Evolutionary conservation across 2,113 vertebrate species (phyloP).

Genomic region (Lepus timidus): DNA sequence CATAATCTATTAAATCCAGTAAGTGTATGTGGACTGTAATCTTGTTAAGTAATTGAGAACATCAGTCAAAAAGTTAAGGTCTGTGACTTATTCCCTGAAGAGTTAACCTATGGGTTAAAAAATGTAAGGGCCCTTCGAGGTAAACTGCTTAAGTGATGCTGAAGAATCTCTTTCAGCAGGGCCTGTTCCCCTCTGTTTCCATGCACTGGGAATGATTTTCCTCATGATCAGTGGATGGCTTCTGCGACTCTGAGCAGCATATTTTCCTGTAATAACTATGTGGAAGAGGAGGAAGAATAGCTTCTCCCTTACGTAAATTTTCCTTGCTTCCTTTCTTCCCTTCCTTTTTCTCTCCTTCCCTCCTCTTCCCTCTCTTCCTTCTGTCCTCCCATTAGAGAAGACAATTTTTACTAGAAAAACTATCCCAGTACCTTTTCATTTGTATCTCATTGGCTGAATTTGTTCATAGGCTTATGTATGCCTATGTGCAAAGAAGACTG

Average conservation of each 20-base stretch:
- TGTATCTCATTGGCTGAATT: background rate
- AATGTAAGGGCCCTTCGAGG: background rate
- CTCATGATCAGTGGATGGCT: constrained; percentile 2
- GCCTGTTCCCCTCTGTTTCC: constrained; percentile 3
- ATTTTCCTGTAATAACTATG: background rate
- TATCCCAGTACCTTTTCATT: constrained; percentile 19
- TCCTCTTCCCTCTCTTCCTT: background rate
- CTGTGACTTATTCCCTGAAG: constrained; percentile 42
- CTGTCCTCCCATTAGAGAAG: background rate
- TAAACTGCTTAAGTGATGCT: constrained; percentile 22
- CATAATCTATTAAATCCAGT: background rate
- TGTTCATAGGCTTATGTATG: background rate
- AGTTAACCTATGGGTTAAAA: constrained; percentile 48
- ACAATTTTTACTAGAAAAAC: constrained; percentile 49
- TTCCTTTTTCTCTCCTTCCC: no score
- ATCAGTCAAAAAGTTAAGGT: constrained; percentile 54
- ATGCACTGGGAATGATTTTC: background rate
- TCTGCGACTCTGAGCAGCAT: background rate
- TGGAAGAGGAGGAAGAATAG: background rate
- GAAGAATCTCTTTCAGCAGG: constrained; percentile 29
- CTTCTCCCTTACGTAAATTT: constrained; percentile 13
- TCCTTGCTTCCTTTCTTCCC: background rate
- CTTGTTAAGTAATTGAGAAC: constrained; percentile 52
- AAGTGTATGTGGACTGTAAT: constrained; percentile 32
- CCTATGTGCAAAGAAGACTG: constrained; percentile 13